Evolutionary conservation across 1,140 invertebrate species (phyloP).

Genomic region (Nephila pilipes): DNA sequence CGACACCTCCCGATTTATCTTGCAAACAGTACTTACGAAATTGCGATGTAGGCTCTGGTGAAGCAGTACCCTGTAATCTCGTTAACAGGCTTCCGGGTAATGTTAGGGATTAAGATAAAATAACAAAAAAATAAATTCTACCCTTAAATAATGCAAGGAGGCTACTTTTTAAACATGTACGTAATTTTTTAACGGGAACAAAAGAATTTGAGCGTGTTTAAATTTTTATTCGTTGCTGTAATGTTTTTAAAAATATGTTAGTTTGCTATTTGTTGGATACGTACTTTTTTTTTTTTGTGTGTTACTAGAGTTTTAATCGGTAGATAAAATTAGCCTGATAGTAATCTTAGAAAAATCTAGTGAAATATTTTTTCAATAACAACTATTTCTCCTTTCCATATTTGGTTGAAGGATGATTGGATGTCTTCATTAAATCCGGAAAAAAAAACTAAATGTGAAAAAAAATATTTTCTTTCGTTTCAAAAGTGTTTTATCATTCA

Average conservation of each 20-base stretch:
- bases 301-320: not conserved
- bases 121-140: not conserved
- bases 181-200: not conserved
- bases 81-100: constrained; percentile 44
- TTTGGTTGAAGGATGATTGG: no score
- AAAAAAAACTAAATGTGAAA: no score
- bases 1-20: constrained; percentile 41
- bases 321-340: no score
- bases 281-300: not conserved
- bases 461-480: no score
- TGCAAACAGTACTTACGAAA: constrained; percentile 58
- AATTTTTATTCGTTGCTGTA: not conserved
- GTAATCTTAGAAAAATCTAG: no score
- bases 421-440: no score
- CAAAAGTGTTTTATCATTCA: no score
- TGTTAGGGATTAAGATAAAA: constrained; percentile 38
- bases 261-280: not conserved
- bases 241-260: not conserved
- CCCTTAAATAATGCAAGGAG: not conserved
- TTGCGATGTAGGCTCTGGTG: constrained; percentile 22
- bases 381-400: no score
- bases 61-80: constrained; percentile 32
- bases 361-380: no score
- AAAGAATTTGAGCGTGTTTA: not conserved
- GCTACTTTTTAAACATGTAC: not conserved